Percentiles rank a stretch among this genome's conserved stretches.
These are phyloP conservation scores for Pterostichus niger DNA, from an alignment of 2,888 invertebrate genomes.

Conservation along the genomic window DNA sequence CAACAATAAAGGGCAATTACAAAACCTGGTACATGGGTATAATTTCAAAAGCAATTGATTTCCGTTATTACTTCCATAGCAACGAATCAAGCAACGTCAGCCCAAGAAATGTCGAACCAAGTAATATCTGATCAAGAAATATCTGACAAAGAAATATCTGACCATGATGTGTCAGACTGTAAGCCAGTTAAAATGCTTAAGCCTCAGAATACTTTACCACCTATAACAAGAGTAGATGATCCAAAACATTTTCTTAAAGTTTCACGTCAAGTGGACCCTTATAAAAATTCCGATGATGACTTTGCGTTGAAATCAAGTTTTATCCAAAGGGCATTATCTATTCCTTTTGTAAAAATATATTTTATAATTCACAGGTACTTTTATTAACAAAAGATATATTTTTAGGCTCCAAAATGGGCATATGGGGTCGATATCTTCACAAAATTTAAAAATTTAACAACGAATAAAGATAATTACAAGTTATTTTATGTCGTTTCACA, in stretches of 20 bases:
- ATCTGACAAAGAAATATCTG: too few species aligned
- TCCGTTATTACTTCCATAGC: too few species aligned
- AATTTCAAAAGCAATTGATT: not conserved
- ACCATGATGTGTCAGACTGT: too few species aligned
- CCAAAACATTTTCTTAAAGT: not conserved
- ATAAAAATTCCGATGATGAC: not conserved
- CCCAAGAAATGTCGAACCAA: too few species aligned
- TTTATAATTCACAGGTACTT: not conserved
- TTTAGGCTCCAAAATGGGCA: slow-evolving; percentile 20
- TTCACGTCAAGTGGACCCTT: not conserved
- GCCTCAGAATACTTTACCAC: not conserved
- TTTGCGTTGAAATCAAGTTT: not conserved
- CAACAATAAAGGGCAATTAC: not conserved
- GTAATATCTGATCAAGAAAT: too few species aligned
- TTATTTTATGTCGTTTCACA: slow-evolving; percentile 83
- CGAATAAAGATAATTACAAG: slow-evolving; percentile 71
- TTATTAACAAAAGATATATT: not conserved
- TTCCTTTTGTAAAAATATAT: slow-evolving; percentile 60
- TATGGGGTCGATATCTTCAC: slow-evolving; percentile 26
- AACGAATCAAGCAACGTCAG: too few species aligned
- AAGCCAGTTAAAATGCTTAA: not conserved
- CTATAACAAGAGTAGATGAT: not conserved
- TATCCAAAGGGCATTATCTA: slow-evolving; percentile 15
- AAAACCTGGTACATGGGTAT: not conserved
- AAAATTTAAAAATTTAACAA: slow-evolving; percentile 80